A percentile compares a stretch with the other conserved stretches of the same genome.
phyloP scores from a whole-genome alignment of 2,113 vertebrate species.

The Condylura cristata region DNA sequence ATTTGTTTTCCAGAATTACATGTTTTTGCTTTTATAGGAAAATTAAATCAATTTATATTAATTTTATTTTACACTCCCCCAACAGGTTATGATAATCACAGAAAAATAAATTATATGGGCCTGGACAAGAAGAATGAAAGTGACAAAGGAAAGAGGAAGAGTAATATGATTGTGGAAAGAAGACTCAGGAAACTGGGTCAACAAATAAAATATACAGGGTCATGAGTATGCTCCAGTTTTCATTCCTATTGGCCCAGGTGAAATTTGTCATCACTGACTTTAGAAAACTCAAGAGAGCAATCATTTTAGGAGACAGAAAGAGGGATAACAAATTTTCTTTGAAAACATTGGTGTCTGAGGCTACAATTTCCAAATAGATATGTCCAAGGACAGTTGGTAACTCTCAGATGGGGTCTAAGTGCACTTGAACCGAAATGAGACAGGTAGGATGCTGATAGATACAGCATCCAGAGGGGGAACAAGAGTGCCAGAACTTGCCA shows the following conservation, averaged over 20 bases:
- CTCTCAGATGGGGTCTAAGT: background rate
- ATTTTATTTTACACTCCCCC: background rate
- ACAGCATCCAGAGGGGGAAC: background rate
- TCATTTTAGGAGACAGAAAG: background rate
- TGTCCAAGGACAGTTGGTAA: background rate
- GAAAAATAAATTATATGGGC: background rate
- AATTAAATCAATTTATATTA: background rate
- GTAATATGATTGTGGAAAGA: conserved; percentile 8
- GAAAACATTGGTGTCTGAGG: background rate
- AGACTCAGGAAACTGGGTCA: background rate
- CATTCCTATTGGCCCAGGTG: background rate
- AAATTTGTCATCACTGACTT: background rate
- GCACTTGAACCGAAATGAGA: background rate
- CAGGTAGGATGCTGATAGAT: background rate
- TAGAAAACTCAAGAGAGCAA: background rate
- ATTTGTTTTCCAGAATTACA: background rate
- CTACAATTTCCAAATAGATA: conserved; percentile 3
- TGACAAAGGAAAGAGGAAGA: background rate
- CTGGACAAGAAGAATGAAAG: background rate
- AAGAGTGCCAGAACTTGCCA: background rate
- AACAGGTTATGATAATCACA: background rate
- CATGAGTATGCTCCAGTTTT: background rate
- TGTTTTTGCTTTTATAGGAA: background rate
- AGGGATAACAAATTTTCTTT: background rate
- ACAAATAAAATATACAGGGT: background rate